These are phyloP conservation scores for Acanthosepion pharaonis DNA, from an alignment of 2,888 invertebrate species.

Conservation along the genomic window DNA sequence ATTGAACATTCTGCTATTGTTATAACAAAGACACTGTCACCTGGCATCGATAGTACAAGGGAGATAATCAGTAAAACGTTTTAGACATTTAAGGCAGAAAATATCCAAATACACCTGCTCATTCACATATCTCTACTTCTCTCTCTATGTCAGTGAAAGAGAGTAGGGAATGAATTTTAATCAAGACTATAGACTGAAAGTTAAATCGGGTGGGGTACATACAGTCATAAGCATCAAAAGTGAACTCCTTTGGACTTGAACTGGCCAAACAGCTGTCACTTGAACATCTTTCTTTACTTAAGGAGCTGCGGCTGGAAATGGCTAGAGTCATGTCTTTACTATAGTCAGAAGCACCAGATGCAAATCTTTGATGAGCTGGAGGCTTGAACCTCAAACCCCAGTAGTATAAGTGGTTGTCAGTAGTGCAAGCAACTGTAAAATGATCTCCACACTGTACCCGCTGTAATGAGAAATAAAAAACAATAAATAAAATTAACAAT, in stretches of 20 bases:
- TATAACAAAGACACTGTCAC: no score
- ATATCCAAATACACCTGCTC: no score
- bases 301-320: conserved; percentile 52
- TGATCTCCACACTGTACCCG: conserved; percentile 80
- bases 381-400: conserved; percentile 78
- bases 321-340: neutral
- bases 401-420: conserved; percentile 81
- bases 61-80: no score
- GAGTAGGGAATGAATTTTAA: no score
- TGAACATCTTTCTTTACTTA: conserved; percentile 58
- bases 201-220: neutral
- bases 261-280: conserved; percentile 54
- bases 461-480: conserved; percentile 72
- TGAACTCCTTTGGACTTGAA: conserved; percentile 35
- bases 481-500: neutral
- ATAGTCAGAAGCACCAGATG: neutral
- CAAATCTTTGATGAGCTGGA: conserved; percentile 40
- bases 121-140: no score
- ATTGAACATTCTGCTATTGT: no score
- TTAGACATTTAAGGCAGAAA: no score
- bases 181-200: neutral
- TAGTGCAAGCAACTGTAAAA: conserved; percentile 81
- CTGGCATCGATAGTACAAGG: no score
- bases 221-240: neutral
- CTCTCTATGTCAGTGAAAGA: no score